Evolutionary conservation across 30 jellyfish, hydroid and myxozoan genomes (phyloP), one percentile per base, ranked within the genome.

Genomic region (Pelagia noctiluca): DNA sequence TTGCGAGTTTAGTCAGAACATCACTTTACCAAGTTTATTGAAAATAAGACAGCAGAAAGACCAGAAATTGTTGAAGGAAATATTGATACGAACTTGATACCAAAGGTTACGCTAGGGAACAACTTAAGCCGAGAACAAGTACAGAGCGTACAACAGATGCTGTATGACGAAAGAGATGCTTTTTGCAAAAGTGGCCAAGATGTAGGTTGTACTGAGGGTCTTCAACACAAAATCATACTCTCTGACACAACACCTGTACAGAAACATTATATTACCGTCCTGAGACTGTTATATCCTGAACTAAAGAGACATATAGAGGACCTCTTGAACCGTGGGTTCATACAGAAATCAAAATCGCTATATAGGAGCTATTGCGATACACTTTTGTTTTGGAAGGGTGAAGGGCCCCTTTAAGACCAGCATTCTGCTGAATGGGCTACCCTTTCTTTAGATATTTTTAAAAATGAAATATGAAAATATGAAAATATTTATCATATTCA

Each of bases 171-270:
- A 33, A 22, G 60, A 26, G 76, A 26, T 1, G 72, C 72, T 46
- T 73, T 73, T 29, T 73, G 85, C 54, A 50, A 24, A n/a, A 34
- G 63, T 49, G 60, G 54, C 3, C 75, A 47, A 50, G 86, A 75
- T 50, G 75, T 75, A 5, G 86, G 86, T 47, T 2, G 75, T 75
- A 75, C 86, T 50, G 63, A 29, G 34, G 86, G 54, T 7, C 54
- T 75, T 28, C 62, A 75, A 53, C 32, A 50, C 75, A 75, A 49
- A 47, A 75, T 75, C 1, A 29, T 31, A 28, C 54, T 75, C 63
- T 49, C 71, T 2, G 80, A 78, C 16, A 8, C 60, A 36, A 3
- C 71, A 69, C 81, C 89, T 46, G 71, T 24, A 46, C 32, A 76
- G 78, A 52, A 35, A 50, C 53, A 76, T 26, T 53, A 57, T 53